Conservation (phyloP, 1,140 invertebrate genomes). For the Sminthurinus signatus region DNA sequence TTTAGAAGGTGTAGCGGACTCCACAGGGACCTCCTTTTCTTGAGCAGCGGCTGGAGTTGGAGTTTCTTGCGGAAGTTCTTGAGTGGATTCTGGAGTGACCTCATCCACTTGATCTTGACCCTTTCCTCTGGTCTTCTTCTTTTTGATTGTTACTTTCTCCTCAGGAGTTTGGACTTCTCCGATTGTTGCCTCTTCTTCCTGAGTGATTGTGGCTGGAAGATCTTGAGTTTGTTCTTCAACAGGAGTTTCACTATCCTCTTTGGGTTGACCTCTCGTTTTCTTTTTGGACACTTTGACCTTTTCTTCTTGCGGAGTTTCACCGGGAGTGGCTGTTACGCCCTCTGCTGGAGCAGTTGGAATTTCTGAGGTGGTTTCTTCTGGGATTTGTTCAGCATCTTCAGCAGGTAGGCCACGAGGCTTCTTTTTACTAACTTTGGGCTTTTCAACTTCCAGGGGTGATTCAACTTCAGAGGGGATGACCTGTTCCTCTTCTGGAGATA, state of each 20-base stretch:
- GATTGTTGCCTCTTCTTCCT: neutral
- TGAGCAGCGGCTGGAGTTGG: neutral
- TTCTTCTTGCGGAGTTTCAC: neutral
- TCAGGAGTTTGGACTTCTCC: neutral
- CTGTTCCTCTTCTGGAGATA: slow-evolving; percentile 9
- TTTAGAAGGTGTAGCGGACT: slow-evolving; percentile 4
- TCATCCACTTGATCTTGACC: neutral
- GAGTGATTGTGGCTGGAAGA: too few species aligned
- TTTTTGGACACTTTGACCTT: slow-evolving; percentile 10
- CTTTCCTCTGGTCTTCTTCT: neutral
- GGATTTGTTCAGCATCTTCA: slow-evolving; percentile 5
- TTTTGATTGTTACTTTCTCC: slow-evolving; percentile 1
- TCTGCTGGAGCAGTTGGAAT: neutral
- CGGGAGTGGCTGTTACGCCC: neutral
- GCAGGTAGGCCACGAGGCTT: neutral
- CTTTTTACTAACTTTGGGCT: neutral
- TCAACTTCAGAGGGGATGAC: neutral
- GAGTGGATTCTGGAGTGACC: neutral
- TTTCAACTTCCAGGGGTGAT: neutral
- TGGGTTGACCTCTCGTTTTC: neutral
- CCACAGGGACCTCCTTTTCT: neutral
- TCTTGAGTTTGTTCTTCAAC: slow-evolving; percentile 8
- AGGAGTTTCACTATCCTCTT: neutral
- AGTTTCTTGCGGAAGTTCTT: neutral
- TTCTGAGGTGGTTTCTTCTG: neutral